These are phyloP conservation scores for Ophiothrix spiculata DNA, from an alignment of 35 echinoderm and acorn worm genomes.

Conservation along the genomic window DNA sequence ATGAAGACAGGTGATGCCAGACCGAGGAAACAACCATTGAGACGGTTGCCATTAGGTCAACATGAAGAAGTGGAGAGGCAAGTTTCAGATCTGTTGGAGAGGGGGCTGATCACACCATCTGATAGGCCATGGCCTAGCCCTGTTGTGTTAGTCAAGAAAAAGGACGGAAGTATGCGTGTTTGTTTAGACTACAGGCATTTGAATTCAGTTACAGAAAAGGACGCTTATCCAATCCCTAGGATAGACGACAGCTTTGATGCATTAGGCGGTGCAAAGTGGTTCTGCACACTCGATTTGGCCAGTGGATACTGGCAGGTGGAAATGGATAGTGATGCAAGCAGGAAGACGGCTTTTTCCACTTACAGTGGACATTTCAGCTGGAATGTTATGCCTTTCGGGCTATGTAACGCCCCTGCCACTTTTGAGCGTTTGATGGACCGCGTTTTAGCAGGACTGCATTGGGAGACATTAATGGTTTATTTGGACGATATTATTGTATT, in stretches of 20 bases:
- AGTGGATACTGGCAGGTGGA: slow-evolving; percentile 41
- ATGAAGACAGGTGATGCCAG: no score
- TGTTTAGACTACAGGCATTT: slow-evolving; percentile 30
- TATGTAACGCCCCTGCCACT: slow-evolving; percentile 19
- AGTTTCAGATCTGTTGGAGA: no score
- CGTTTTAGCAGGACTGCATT: slow-evolving; percentile 23
- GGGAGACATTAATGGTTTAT: slow-evolving; percentile 17
- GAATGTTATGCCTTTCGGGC: slow-evolving; percentile 52
- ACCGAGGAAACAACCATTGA: no score
- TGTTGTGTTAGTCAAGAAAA: slow-evolving; percentile 39
- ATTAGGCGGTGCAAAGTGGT: slow-evolving; percentile 1
- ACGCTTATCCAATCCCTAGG: slow-evolving; percentile 33
- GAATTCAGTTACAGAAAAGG: slow-evolving; percentile 33
- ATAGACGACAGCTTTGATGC: slow-evolving; percentile 38
- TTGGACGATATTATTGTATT: slow-evolving; percentile 25
- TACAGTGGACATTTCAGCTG: slow-evolving; percentile 33
- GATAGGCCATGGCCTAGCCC: slow-evolving; percentile 34
- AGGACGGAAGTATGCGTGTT: slow-evolving; percentile 26
- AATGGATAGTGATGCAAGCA: not conserved
- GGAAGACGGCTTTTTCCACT: slow-evolving; percentile 30
- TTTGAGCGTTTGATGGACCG: slow-evolving; percentile 35
- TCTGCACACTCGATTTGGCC: slow-evolving; percentile 12
- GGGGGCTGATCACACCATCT: no score
- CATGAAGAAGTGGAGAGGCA: no score
- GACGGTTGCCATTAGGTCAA: no score